Conservation (phyloP, 2,113 vertebrate genomes). For the Pungitius pungitius region DNA sequence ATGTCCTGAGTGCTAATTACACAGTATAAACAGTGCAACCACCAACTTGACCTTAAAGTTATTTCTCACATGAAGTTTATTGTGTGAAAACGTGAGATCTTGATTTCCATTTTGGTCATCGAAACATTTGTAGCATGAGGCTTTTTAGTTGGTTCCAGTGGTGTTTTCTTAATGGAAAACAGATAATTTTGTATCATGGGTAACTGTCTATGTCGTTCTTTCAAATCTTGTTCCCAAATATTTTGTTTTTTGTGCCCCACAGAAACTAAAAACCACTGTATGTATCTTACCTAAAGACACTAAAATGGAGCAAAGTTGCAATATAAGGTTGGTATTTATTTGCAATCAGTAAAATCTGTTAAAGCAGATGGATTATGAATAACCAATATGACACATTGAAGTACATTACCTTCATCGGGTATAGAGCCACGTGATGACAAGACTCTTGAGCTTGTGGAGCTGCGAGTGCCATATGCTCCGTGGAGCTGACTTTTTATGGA, state of each 20-base stretch:
- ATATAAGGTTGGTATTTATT: conserved; percentile 63
- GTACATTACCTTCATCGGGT: conserved; percentile 18
- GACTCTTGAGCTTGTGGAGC: conserved; percentile 73
- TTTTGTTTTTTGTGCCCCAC: conserved; percentile 8
- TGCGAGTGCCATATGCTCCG: conserved; percentile 75
- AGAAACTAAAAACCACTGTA: conserved; percentile 52
- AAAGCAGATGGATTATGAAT: conserved; percentile 41
- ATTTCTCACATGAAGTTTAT: conserved; percentile 44
- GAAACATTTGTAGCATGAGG: conserved; percentile 54
- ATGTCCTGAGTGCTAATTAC: conserved; percentile 61
- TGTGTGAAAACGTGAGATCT: conserved; percentile 54
- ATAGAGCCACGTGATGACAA: conserved; percentile 57
- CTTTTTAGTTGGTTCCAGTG: conserved; percentile 47
- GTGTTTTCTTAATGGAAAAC: conserved; percentile 39
- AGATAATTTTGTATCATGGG: conserved; percentile 42
- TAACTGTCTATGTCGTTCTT: conserved; percentile 20
- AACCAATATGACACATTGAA: conserved; percentile 43
- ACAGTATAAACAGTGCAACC: conserved; percentile 55
- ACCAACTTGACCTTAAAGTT: conserved; percentile 66
- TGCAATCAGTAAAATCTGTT: conserved; percentile 38
- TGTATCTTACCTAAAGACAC: conserved; percentile 50
- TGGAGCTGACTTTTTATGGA: conserved; percentile 68
- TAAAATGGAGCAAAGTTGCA: conserved; percentile 62
- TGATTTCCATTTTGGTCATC: conserved; percentile 17
- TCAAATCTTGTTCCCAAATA: conserved; percentile 28